A percentile compares a stretch with the other conserved stretches of the same genome.
Evolutionary conservation across 2,113 vertebrate species (phyloP).

Genomic region (Hydrolagus affinis): DNA sequence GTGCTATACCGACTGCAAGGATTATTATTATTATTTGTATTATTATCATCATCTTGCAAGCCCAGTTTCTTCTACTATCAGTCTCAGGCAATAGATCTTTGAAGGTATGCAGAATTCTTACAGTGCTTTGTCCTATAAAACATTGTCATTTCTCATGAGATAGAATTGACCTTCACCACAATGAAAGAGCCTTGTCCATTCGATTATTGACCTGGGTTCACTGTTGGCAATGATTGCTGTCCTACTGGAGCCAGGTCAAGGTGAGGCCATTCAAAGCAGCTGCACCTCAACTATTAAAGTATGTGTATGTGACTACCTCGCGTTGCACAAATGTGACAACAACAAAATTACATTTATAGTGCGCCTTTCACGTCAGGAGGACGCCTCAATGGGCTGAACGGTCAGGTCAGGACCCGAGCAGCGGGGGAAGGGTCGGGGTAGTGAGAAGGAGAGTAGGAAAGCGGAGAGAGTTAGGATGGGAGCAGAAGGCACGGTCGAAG

Average conservation of each 20-base stretch:
- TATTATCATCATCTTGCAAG: neutral
- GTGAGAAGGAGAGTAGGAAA: too few species aligned
- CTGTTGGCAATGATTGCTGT: neutral
- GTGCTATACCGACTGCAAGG: too few species aligned
- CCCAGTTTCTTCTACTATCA: neutral
- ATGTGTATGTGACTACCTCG: neutral
- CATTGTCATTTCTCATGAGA: neutral
- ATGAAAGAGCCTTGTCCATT: neutral
- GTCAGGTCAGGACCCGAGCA: too few species aligned
- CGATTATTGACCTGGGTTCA: neutral
- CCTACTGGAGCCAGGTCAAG: neutral
- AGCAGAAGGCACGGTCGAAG: too few species aligned
- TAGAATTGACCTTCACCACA: neutral
- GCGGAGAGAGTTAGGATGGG: too few species aligned
- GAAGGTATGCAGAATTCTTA: neutral
- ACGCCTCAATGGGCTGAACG: too few species aligned
- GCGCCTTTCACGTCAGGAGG: too few species aligned
- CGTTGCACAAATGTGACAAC: neutral
- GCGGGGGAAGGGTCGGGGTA: too few species aligned
- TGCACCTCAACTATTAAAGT: neutral
- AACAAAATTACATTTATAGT: too few species aligned
- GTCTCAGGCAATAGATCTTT: too few species aligned
- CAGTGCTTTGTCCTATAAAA: neutral
- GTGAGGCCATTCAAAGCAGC: neutral
- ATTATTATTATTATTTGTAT: too few species aligned